A percentile compares a stretch with the other conserved stretches of the same genome.
Conservation (phyloP, 1,140 invertebrate genomes). For the Drosophila ananassae region DNA sequence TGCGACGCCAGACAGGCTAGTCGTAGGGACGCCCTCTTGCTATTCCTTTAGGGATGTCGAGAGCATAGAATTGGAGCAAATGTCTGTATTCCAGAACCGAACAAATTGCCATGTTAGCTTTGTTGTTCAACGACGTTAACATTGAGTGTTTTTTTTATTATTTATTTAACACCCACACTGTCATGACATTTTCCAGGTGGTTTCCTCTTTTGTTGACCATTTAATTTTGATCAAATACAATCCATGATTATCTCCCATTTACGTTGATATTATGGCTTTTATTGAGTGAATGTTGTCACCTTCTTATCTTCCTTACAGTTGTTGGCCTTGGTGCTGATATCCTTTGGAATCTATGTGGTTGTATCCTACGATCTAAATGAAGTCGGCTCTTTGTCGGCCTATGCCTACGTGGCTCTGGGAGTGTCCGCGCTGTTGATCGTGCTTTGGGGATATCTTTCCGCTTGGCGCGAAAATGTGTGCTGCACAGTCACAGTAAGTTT, state of each 20-base stretch:
- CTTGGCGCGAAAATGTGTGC: slow-evolving; percentile 72
- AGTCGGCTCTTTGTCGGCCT: slow-evolving; percentile 33
- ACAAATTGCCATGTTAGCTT: not conserved
- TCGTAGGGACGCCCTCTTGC: slow-evolving; percentile 48
- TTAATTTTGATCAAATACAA: too few species aligned
- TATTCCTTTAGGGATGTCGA: slow-evolving; percentile 32
- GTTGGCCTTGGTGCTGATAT: slow-evolving; percentile 69
- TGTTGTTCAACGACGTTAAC: not conserved
- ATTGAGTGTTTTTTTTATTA: not conserved
- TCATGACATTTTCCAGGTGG: too few species aligned
- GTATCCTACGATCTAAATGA: slow-evolving; percentile 61
- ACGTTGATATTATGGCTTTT: too few species aligned
- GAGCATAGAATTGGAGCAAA: slow-evolving; percentile 12
- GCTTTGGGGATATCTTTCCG: slow-evolving; percentile 71
- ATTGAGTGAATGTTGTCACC: not conserved
- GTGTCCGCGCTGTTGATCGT: slow-evolving; percentile 51
- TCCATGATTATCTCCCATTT: too few species aligned
- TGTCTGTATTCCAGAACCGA: not conserved
- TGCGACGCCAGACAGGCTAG: slow-evolving; percentile 63
- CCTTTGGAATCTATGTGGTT: slow-evolving; percentile 69
- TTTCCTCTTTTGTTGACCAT: too few species aligned
- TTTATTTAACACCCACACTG: not conserved
- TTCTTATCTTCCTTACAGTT: slow-evolving; percentile 42
- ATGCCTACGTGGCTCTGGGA: slow-evolving; percentile 57
- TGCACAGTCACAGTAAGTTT: slow-evolving; percentile 73